A percentile compares a stretch with the other conserved stretches of the same genome.
phyloP scores from a whole-genome alignment of 2,113 vertebrate genomes.

The Actenoides hombroni region DNA sequence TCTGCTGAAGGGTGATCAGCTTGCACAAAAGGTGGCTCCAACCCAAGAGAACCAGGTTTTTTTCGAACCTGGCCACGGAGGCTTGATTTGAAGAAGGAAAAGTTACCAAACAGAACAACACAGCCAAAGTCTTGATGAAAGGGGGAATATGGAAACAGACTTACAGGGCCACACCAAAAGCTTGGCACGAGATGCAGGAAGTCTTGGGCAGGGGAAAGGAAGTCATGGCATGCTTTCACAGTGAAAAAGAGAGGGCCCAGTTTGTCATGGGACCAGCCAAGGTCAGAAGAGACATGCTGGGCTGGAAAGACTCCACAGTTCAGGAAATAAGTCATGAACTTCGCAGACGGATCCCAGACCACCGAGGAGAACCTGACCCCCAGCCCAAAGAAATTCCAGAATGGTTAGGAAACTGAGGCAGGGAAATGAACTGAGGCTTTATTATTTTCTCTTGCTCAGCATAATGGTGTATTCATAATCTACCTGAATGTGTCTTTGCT shows the following conservation, averaged over 20 bases:
- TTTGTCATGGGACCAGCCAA: slow-evolving; percentile 16
- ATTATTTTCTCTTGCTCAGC: slow-evolving; percentile 27
- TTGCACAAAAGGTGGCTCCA: slow-evolving; percentile 45
- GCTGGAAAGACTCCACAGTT: slow-evolving; percentile 38
- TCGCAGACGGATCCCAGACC: slow-evolving; percentile 37
- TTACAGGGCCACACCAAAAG: slow-evolving; percentile 61
- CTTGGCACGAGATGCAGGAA: slow-evolving; percentile 54
- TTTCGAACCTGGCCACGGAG: not conserved
- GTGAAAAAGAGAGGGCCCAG: slow-evolving; percentile 6
- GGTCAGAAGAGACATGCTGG: slow-evolving; percentile 49
- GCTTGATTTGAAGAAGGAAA: slow-evolving; percentile 17
- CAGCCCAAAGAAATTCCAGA: slow-evolving; percentile 35
- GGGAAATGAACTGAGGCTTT: slow-evolving; percentile 28
- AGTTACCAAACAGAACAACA: slow-evolving; percentile 48
- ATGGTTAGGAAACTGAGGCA: slow-evolving; percentile 65
- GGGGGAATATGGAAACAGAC: slow-evolving; percentile 42
- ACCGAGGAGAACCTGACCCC: slow-evolving; percentile 49
- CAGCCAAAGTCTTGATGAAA: slow-evolving; percentile 46
- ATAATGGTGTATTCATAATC: slow-evolving; percentile 36
- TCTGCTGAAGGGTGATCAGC: slow-evolving; percentile 40
- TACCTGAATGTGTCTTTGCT: not conserved
- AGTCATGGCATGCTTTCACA: slow-evolving; percentile 59
- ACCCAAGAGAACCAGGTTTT: slow-evolving; percentile 9
- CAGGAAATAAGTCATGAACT: slow-evolving; percentile 54
- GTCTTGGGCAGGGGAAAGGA: slow-evolving; percentile 51